Evolutionary conservation across 1,140 invertebrate genomes (phyloP), one percentile per base, ranked within the genome.

Genomic region (Procambarus virginalis): DNA sequence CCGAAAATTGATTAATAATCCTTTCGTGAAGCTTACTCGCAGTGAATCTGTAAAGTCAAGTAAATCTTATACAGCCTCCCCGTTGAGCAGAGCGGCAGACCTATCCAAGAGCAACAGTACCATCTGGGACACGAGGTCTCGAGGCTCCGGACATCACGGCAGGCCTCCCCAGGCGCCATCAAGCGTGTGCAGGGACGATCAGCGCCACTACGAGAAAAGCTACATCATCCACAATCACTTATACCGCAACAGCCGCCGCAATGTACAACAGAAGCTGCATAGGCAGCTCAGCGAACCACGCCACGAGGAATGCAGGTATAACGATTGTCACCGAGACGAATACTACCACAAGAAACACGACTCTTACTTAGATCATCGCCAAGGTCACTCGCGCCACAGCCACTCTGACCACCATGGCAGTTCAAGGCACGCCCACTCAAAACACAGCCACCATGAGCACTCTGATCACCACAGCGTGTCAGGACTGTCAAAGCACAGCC

Each of bases 231-330:
- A 89, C 4, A 81, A 89, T 10, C 87, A 84, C 81, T 45, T 84
- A 17, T 89, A 89, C 48, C 87, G 87, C 73, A 89, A 89, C 87
- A 89, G 87, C 55, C 49, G 87, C 34, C 80, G 87, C 79, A 89
- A 89, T 73, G 81, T 89, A n/a, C 87, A 89, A 70, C 70, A 83
- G 82, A 89, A 89, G 51, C 80, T 89, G 2, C 81, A 84, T 12
- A 81, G 87, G 5, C 87, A 89, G 75, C 75, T 89, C 22, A 89
- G 87, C 55, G 87, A 89, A 46, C 58, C 76, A 20, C 76, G 60
- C 55, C 45, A 86, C 84, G 75, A 79, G 45, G 58, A 86, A n/a
- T 51, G 58, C 84, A 84, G 81, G 81, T 84, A 84, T 70, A 76
- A 48, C 22, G 51, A 86, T 70, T 45, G 45, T 48, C 34, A 86